These are phyloP conservation scores for Lateolabrax maculatus DNA, from an alignment of 2,797 vertebrate species.

Conservation along the genomic window DNA sequence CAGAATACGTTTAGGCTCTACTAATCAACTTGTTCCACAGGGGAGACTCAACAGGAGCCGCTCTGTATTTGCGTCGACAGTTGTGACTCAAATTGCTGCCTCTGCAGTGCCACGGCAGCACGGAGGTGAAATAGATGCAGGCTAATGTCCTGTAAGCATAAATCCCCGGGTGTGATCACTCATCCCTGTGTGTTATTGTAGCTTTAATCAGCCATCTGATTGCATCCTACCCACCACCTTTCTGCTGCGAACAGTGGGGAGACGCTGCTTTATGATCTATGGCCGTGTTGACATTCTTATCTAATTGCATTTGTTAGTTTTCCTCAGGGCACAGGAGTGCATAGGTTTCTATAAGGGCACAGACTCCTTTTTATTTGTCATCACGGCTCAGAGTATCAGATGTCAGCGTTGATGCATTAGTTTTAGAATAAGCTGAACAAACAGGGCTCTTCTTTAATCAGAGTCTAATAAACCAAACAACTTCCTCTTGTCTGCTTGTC, in stretches of 20 bases:
- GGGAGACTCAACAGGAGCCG: constrained; percentile 21
- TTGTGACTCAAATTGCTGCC: constrained; percentile 29
- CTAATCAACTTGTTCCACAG: constrained; percentile 25
- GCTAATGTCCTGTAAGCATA: constrained; percentile 83
- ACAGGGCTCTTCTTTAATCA: constrained; percentile 59
- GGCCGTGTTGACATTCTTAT: constrained; percentile 53
- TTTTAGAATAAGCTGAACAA: constrained; percentile 58
- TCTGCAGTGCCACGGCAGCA: constrained; percentile 42
- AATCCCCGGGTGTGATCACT: constrained; percentile 83
- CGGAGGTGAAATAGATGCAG: constrained; percentile 37
- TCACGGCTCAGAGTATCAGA: constrained; percentile 43
- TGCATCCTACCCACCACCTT: constrained; percentile 69
- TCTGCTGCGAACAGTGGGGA: constrained; percentile 63
- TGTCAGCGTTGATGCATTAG: constrained; percentile 58
- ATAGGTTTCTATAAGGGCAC: not conserved
- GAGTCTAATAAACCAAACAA: constrained; percentile 45
- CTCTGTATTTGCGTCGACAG: constrained; percentile 11
- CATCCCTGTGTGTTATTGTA: constrained; percentile 75
- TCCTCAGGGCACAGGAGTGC: constrained; percentile 2
- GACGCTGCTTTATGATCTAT: constrained; percentile 67
- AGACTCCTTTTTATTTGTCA: constrained; percentile 21
- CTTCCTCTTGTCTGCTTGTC: constrained; percentile 37
- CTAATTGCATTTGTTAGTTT: constrained; percentile 60
- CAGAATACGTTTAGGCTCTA: not conserved
- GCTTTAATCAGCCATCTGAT: constrained; percentile 85